Evolutionary conservation across 1,140 invertebrate species (phyloP).

Genomic region (Dendrolimus punctatus): DNA sequence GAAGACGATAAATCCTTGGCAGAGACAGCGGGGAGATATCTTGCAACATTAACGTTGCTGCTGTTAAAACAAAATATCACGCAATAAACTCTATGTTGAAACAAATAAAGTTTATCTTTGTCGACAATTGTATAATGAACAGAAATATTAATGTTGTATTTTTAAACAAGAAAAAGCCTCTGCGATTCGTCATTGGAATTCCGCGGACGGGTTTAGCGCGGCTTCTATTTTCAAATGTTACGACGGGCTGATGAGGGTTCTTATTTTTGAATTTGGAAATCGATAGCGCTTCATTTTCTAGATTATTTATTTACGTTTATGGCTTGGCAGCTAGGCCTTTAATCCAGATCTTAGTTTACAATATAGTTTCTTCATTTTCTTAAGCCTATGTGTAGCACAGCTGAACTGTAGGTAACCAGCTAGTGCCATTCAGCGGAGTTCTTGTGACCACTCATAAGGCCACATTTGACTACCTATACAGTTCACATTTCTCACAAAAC

Average conservation of each 20-base stretch:
- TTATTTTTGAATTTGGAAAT: constrained; percentile 21
- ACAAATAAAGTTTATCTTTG: neutral
- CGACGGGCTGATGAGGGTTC: too few relatives aligned
- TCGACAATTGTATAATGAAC: neutral
- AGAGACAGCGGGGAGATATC: constrained; percentile 63
- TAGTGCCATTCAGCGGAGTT: too few relatives aligned
- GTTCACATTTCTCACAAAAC: too few relatives aligned
- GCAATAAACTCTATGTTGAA: neutral
- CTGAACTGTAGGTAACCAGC: too few relatives aligned
- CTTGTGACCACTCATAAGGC: too few relatives aligned
- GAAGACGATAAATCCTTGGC: constrained; percentile 65
- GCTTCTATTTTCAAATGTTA: constrained; percentile 44
- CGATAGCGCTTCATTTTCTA: neutral
- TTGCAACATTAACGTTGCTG: constrained; percentile 26
- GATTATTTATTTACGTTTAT: too few relatives aligned
- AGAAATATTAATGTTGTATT: constrained; percentile 26
- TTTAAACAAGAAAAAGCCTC: constrained; percentile 63
- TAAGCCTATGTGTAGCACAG: too few relatives aligned
- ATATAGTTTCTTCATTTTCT: too few relatives aligned
- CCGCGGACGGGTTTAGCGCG: constrained; percentile 52
- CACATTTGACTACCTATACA: too few relatives aligned
- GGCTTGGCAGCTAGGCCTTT: too few relatives aligned
- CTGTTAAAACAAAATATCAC: constrained; percentile 3
- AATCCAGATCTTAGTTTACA: too few relatives aligned
- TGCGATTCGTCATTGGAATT: constrained; percentile 66